Conservation (phyloP, 2,888 invertebrate species). For the Byasa hedistus region DNA sequence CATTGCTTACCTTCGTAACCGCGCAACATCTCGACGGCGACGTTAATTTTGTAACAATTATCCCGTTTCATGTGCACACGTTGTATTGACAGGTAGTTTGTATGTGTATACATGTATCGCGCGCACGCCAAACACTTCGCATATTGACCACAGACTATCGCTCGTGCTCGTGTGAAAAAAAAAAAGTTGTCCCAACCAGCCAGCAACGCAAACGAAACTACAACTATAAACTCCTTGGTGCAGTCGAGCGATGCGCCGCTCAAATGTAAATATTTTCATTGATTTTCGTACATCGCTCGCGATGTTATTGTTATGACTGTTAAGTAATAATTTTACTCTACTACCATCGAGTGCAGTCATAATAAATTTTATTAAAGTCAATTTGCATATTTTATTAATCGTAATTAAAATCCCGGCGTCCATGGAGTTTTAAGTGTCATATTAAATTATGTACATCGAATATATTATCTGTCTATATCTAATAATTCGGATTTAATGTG, state of each 20-base stretch:
- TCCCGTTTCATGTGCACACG: constrained; percentile 4
- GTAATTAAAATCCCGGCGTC: too few relatives aligned
- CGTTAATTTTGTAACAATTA: neutral
- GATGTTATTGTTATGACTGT: constrained; percentile 2
- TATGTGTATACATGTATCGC: neutral
- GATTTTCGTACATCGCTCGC: neutral
- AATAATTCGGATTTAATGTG: too few relatives aligned
- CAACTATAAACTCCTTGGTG: constrained; percentile 1
- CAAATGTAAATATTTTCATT: constrained; percentile 5
- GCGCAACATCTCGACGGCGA: neutral
- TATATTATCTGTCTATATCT: too few relatives aligned
- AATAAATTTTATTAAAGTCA: neutral
- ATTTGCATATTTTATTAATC: neutral
- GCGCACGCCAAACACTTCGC: neutral
- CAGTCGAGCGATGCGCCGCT: neutral
- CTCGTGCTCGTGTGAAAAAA: neutral
- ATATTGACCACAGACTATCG: neutral
- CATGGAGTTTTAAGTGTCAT: too few relatives aligned
- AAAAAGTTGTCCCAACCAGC: neutral
- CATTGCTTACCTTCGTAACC: neutral
- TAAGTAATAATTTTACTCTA: neutral
- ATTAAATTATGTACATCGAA: too few relatives aligned
- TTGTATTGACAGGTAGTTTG: constrained; percentile 18
- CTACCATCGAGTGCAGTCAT: neutral
- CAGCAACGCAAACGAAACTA: neutral